Percentiles rank a stretch among this genome's conserved stretches.
phyloP scores from a whole-genome alignment of 1,140 invertebrate genomes.

The Aporrectodea caliginosa region DNA sequence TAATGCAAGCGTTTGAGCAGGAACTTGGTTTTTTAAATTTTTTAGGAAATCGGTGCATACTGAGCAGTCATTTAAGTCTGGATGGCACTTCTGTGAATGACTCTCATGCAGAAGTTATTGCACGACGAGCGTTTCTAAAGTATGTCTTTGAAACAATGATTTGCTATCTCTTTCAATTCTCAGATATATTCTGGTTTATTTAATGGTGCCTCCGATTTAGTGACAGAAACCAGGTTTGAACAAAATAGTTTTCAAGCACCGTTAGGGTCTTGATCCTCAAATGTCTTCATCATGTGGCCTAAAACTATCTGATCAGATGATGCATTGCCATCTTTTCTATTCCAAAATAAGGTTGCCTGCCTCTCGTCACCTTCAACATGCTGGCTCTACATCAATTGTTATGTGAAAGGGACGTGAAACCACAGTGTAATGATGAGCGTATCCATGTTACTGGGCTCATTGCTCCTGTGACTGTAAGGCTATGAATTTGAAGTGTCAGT shows the following conservation, averaged over 20 bases:
- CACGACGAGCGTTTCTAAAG: conserved; percentile 69
- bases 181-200: too few species aligned
- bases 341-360: too few species aligned
- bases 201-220: too few species aligned
- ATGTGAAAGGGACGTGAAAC: neutral
- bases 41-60: conserved; percentile 25
- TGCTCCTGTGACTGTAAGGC: neutral
- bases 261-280: neutral
- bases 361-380: neutral
- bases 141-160: conserved; percentile 59
- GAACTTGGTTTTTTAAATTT: neutral
- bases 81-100: conserved; percentile 69
- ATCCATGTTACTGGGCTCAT: neutral
- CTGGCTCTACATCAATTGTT: neutral
- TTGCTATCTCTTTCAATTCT: too few species aligned
- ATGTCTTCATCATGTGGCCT: neutral
- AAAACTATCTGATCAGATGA: neutral
- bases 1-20: neutral
- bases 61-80: conserved; percentile 15
- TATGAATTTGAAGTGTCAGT: neutral
- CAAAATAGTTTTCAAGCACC: neutral
- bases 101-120: conserved; percentile 80
- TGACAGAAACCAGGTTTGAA: neutral
- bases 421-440: neutral
- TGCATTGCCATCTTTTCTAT: neutral